These are phyloP conservation scores for Perca fluviatilis DNA, from an alignment of 2,113 vertebrate species.

Conservation along the genomic window DNA sequence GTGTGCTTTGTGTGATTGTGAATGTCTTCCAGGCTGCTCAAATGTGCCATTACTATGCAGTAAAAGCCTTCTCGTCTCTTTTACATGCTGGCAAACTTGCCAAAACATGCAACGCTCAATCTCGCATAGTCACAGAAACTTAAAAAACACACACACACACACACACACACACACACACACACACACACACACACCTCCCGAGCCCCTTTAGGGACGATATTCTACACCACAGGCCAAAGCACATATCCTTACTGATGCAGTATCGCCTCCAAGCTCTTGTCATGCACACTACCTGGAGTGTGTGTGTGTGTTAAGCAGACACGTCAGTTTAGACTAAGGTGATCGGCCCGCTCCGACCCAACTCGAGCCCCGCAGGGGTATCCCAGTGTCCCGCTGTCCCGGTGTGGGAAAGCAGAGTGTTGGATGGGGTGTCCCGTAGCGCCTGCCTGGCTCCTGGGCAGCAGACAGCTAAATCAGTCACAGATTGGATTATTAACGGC, in stretches of 20 bases:
- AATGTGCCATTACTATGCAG: slow-evolving; percentile 60
- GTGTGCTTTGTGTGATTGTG: slow-evolving; percentile 39
- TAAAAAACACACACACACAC: slow-evolving; percentile 62
- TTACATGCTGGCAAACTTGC: slow-evolving; percentile 67
- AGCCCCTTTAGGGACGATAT: slow-evolving; percentile 70
- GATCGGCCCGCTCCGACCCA: slow-evolving; percentile 80
- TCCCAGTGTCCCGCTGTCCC: slow-evolving; percentile 71
- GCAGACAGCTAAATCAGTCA: slow-evolving; percentile 95
- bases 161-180: slow-evolving; percentile 56
- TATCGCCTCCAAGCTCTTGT: slow-evolving; percentile 52
- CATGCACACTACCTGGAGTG: slow-evolving; percentile 65
- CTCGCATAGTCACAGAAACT: slow-evolving; percentile 58
- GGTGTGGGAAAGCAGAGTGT: slow-evolving; percentile 74
- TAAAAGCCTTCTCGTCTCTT: slow-evolving; percentile 51
- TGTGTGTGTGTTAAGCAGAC: slow-evolving; percentile 80
- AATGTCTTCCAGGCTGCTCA: slow-evolving; percentile 50
- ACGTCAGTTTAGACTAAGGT: slow-evolving; percentile 91
- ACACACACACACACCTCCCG: slow-evolving; percentile 43
- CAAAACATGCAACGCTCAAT: slow-evolving; percentile 77
- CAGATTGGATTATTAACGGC: slow-evolving; percentile 83
- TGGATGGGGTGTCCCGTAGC: slow-evolving; percentile 88
- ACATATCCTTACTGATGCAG: slow-evolving; percentile 66
- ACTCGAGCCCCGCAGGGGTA: slow-evolving; percentile 68
- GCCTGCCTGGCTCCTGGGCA: slow-evolving; percentile 88
- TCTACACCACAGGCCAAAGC: slow-evolving; percentile 65